Percentiles rank a stretch among this genome's conserved stretches.
Conservation (phyloP, 2,113 vertebrate genomes). For the Syngnathus scovelli region DNA sequence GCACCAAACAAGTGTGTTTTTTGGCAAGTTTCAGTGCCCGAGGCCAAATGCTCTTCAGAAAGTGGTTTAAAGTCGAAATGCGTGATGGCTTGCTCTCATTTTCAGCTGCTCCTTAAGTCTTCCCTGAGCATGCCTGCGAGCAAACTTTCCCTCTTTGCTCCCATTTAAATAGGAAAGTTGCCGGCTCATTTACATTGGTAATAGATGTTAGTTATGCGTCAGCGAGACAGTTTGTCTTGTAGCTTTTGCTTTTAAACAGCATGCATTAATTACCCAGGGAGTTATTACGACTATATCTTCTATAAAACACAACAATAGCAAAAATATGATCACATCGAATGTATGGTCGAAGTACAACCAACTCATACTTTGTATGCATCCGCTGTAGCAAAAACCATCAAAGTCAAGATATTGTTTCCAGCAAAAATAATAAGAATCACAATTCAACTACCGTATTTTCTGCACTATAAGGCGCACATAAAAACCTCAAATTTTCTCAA, state of each 20-base stretch:
- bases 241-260: constrained; percentile 13
- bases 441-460: too few relatives aligned
- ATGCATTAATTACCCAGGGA: not conserved
- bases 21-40: constrained; percentile 59
- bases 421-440: too few relatives aligned
- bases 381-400: too few relatives aligned
- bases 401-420: too few relatives aligned
- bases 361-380: too few relatives aligned
- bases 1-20: constrained; percentile 48
- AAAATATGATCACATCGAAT: too few relatives aligned
- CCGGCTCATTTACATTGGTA: constrained; percentile 56
- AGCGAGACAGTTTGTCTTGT: constrained; percentile 23
- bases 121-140: constrained; percentile 56
- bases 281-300: not conserved
- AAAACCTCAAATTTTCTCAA: too few relatives aligned
- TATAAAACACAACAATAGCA: not conserved
- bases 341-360: too few relatives aligned
- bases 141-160: constrained; percentile 45
- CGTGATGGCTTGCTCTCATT: constrained; percentile 56
- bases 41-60: constrained; percentile 46
- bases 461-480: too few relatives aligned
- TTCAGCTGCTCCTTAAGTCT: constrained; percentile 37
- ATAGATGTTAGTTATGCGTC: constrained; percentile 52
- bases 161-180: constrained; percentile 53
- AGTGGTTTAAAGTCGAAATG: constrained; percentile 56